phyloP scores from a whole-genome alignment of 2,113 vertebrate species.

The Oryzias celebensis region DNA sequence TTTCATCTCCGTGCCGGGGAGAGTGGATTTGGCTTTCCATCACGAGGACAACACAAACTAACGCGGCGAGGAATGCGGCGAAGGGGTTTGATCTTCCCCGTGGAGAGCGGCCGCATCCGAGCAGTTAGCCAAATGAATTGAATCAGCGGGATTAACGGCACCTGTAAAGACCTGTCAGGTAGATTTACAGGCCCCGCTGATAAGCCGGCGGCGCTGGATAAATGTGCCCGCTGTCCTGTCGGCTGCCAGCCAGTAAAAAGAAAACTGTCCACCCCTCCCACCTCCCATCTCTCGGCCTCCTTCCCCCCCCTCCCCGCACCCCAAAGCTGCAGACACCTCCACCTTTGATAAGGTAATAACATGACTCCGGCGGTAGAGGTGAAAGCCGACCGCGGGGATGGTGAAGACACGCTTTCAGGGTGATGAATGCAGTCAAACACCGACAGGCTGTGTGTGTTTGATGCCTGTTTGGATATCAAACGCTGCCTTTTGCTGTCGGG shows the following conservation, averaged over 20 bases:
- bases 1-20: constrained; percentile 59
- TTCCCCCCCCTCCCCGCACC: constrained; percentile 30
- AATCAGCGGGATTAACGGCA: constrained; percentile 76
- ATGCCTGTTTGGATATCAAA: constrained; percentile 58
- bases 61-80: constrained; percentile 44
- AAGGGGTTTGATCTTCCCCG: constrained; percentile 65
- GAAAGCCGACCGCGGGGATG: constrained; percentile 85
- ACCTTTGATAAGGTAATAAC: constrained; percentile 83
- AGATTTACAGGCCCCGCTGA: constrained; percentile 70
- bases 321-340: constrained; percentile 76
- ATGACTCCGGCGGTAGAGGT: constrained; percentile 86
- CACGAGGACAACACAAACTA: constrained; percentile 58
- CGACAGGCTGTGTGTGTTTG: constrained; percentile 32
- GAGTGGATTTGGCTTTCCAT: constrained; percentile 61
- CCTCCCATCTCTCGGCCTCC: constrained; percentile 9
- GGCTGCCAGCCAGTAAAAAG: constrained; percentile 76
- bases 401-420: constrained; percentile 84
- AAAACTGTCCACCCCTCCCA: constrained; percentile 46
- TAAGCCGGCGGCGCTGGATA: constrained; percentile 64
- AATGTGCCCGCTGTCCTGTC: constrained; percentile 57
- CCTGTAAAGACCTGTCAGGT: constrained; percentile 80
- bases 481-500: constrained; percentile 43
- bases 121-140: constrained; percentile 75
- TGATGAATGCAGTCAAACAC: constrained; percentile 86
- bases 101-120: constrained; percentile 57